Base-by-base conservation (phyloP, 2,797 vertebrate species). In the Microctenopoma lineatum region DNA sequence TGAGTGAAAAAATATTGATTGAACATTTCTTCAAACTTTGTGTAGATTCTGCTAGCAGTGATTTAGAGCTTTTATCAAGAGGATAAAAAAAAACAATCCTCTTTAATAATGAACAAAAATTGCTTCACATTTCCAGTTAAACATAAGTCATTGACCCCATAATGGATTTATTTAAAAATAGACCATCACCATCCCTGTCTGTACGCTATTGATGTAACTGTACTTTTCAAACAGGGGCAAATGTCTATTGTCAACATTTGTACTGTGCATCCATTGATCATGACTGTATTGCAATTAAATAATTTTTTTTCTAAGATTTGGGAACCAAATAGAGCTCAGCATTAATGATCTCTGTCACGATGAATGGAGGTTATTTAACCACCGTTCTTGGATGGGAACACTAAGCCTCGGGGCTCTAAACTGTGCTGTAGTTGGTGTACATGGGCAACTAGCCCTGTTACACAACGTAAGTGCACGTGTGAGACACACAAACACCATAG, bases 171-270 rank as follows among this genome's bases (percentile, higher is more conserved):
- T 68, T 66, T 36, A 71, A 67, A 89, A 88, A 89, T 82, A 56
- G 73, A 87, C 51, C 62, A 55, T 39, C 79, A 41, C 52, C 66
- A 53, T 62, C 54, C 55, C 81, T 47, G 21, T 59, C 63, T 80
- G 46, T 73, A 73, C 68, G 38, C 62, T 48, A 84, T 78, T 79
- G 65, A 83, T 82, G 73, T 92, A 91, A 90, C 92, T 85, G 86
- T 81, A 89, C 78, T 61, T 72, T 70, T 42, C 77, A 83, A 67
- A 41, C 34, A 66, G 83, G 77, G 80, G 75, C 41, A 72, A 50
- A 61, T 14, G 11, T 51, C 71, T 85, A 84, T 88, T 81, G 87
- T 79, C 82, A 71, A 21, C 21, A 21, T 21, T 21, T 1, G 42
- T 4, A 6, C 44, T 58, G 47, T 50, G 55, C 27, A 66, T 25